Conservation (phyloP, 2,113 vertebrate species). For the Ancistrus triradiatus region DNA sequence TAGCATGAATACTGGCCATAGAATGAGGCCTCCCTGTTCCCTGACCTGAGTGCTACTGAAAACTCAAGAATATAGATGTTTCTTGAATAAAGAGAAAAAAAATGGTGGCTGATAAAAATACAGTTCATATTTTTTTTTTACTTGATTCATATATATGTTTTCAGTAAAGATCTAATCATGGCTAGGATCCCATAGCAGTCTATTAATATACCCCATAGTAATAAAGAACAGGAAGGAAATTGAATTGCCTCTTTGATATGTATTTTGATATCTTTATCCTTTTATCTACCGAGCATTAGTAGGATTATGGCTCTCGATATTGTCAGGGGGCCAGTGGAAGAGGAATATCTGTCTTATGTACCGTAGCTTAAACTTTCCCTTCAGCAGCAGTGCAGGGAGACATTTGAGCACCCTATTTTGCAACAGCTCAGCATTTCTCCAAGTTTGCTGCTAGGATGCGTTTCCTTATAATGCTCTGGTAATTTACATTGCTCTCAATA, state of each 20-base stretch:
- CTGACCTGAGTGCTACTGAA: too few species aligned
- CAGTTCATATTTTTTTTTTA: constrained; percentile 18
- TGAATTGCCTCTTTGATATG: constrained; percentile 31
- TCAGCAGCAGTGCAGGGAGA: constrained; percentile 2
- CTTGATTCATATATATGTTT: constrained; percentile 10
- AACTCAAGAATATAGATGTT: too few species aligned
- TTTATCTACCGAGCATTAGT: constrained; percentile 25
- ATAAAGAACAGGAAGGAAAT: constrained; percentile 33
- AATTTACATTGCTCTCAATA: constrained; percentile 20
- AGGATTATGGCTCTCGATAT: not conserved
- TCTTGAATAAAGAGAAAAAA: constrained; percentile 6
- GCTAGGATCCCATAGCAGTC: not conserved
- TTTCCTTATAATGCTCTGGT: constrained; percentile 4
- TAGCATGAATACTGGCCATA: too few species aligned
- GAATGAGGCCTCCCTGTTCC: too few species aligned
- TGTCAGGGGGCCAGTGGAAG: not conserved
- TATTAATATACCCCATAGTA: constrained; percentile 25
- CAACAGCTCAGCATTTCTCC: constrained; percentile 7
- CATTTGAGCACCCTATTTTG: constrained; percentile 18
- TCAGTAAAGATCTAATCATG: constrained; percentile 9
- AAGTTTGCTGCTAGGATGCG: constrained; percentile 1
- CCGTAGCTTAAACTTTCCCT: not conserved
- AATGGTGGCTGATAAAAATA: constrained; percentile 20
- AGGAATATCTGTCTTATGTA: not conserved
- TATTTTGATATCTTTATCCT: constrained; percentile 29